Base-by-base conservation (phyloP, 2,888 invertebrate genomes). In the Podabrus alpinus region DNA sequence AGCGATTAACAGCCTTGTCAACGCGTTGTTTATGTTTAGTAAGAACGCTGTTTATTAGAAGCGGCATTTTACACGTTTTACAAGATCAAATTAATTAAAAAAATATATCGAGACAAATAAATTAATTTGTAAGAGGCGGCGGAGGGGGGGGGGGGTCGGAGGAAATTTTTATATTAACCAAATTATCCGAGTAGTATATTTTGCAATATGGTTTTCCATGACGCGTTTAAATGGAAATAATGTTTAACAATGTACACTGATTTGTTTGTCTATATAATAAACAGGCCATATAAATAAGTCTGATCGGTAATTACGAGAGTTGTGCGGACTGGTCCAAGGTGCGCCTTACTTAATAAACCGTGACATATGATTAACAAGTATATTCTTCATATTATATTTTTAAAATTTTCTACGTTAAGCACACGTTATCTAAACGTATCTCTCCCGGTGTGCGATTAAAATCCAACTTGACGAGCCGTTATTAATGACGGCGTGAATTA, bases 301-400 rank as follows among this genome's bases (percentile, higher is more conserved):
- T 72, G 79, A 80, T 80, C 76, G 72, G 80, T 81, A 82, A 81
- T 82, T 81, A 81, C 78, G 79, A 77, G 77, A 78, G 79, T 77
- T 78, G 76, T 77, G 76, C 59, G 77, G 77, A 78, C 45, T 67
- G 79, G 79, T 79, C 78, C 76, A 78, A 83, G 82, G 83, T 82
- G 82, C 79, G 81, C 81, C 82, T 80, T 82, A 82, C 82, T 81
- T 85, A 85, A 85, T 85, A 84, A 84, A 83, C 81, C 79, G 81
- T 84, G 84, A 84, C 84, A 82, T 83, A 80, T 82, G 85, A 84
- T 84, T 83, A 84, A 83, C 82, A 82, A 82, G 83, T 79, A 79
- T 81, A 82, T 82, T 79, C 75, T 81, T 81, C 79, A 77, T 70
- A 16, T 45, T 45, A n/a, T 45, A 45, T 16, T 29, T 45, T 59